phyloP scores from a whole-genome alignment of 2,888 invertebrate species.

The Ormyrus thymus region DNA sequence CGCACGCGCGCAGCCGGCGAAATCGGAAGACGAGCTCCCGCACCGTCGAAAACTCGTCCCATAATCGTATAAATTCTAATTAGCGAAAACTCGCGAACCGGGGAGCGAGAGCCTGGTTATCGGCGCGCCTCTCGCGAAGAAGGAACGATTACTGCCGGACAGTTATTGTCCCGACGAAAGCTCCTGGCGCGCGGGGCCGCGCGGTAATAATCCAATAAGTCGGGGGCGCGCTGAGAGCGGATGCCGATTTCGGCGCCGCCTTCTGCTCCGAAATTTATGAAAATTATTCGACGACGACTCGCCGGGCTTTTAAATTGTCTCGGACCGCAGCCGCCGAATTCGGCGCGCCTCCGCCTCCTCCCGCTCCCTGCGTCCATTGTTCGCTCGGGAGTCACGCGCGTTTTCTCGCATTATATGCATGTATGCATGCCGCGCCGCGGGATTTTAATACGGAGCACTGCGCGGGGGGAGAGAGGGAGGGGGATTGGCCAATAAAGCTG shows the following conservation, averaged over 20 bases:
- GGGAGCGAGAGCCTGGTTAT: conserved; percentile 12
- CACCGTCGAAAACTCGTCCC: conserved; percentile 7
- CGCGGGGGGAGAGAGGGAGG: neutral
- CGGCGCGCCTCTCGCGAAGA: neutral
- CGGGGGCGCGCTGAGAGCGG: conserved; percentile 8
- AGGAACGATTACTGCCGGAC: conserved; percentile 20
- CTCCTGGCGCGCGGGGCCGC: conserved; percentile 37
- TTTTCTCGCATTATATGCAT: conserved; percentile 7
- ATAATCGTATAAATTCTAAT: conserved; percentile 51
- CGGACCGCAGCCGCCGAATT: conserved; percentile 21
- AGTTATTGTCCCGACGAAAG: conserved; percentile 54
- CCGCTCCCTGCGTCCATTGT: conserved; percentile 28
- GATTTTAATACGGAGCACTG: conserved; percentile 35
- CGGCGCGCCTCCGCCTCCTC: neutral
- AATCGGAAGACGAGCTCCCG: neutral
- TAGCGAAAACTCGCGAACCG: conserved; percentile 32
- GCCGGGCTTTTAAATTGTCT: conserved; percentile 61
- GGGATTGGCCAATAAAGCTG: conserved; percentile 63
- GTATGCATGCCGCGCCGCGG: neutral
- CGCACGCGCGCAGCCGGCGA: neutral
- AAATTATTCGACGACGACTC: conserved; percentile 67
- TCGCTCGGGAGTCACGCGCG: conserved; percentile 29
- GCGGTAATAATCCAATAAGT: conserved; percentile 68
- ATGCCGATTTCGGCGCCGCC: neutral
- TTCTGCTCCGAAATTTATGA: conserved; percentile 69